Base-by-base conservation (phyloP, 2,888 invertebrate genomes). In the Mythimna vitellina region DNA sequence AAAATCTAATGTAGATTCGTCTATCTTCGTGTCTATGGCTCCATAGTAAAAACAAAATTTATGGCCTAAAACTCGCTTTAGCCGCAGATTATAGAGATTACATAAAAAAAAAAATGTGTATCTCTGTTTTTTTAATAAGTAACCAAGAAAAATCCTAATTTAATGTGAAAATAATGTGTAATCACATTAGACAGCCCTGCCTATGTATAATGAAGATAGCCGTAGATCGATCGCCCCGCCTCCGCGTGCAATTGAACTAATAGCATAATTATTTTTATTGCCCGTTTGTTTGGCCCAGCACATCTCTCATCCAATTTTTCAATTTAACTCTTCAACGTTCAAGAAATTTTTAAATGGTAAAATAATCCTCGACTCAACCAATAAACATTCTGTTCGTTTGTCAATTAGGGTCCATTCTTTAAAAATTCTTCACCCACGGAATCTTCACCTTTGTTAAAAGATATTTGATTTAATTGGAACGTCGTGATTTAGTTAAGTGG, bases 201-300 rank as follows among this genome's bases (percentile, higher is more conserved):
- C 69, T 77, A 84, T 46, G 17, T 46, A 7, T 90, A 89, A 90
- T 91, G 86, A 88, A 89, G 86, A 92, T 88, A 90, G 92, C 81
- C 84, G 73, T 83, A 84, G 87, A 89, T 91, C 90, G 92, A 91
- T 89, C 78, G 89, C 89, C 90, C 87, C 92, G 93, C 93, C 93
- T 87, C 89, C 92, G 87, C 88, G 78, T 82, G 79, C 93, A 92
- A 92, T 92, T 93, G 92, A 87, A 87, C 92, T 94, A 95, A 96
- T 93, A 93, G 93, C 91, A 93, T 95, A 92, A 95, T 95, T 94
- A 95, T 94, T 95, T 95, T 95, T 95, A 96, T 95, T 93, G 91
- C 94, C 93, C 92, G 92, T 93, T 94, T 93, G 93, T 95, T 94
- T 91, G 88, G 89, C 87, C 86, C 89, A 90, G 70, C 85, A 87